Evolutionary conservation across 92 coral and sea anemone genomes (phyloP), one percentile per base, ranked within the genome.

Genomic region (Umimayanthus kanabou): DNA sequence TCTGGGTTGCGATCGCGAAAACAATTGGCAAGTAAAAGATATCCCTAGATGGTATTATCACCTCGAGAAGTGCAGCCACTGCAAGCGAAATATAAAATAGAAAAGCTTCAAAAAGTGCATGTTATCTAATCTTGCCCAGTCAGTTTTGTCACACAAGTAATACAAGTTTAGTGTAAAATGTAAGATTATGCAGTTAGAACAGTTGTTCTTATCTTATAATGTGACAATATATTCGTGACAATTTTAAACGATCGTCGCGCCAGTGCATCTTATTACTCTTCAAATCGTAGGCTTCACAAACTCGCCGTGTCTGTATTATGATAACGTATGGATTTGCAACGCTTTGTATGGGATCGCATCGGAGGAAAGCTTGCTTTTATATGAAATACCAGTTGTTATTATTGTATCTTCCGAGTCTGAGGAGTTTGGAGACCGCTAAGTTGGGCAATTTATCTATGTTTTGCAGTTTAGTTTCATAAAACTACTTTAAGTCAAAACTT

Each of bases 21-120:
- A 28, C 5, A 57, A 80, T 26, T 88, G 90, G 90, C 66, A 47
- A 25, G 73, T 39, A 49, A 69, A 4, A 16, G 69, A 88, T 9
- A n/a, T 75, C 47, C 91, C 91, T 26, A 81, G 65, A 8, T 82
- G 91, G 91, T 89, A 89, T 64, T 89, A 82, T 74, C 91, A 89
- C 64, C 70, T 14, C 66, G 20, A 61, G 69, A 61, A 61, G 16
- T 89, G 91, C 47, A 82, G 55, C 53, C 70, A 82, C 29, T 89
- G 91, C 28, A 75, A 43, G 25, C 79, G 79, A 39, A 30, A 74
- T 7, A 18, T 14, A 37, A 15, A 18, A 61, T 23, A 23, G 25
- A 47, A 18, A 61, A 61, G 9, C 69, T 61, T 61, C 69, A 61
- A 26, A 61, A 61, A 61, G 25, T 20, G 69, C 9, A 18, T 18